phyloP scores from a whole-genome alignment of 2,888 invertebrate species.

The Caradrina kadenii region DNA sequence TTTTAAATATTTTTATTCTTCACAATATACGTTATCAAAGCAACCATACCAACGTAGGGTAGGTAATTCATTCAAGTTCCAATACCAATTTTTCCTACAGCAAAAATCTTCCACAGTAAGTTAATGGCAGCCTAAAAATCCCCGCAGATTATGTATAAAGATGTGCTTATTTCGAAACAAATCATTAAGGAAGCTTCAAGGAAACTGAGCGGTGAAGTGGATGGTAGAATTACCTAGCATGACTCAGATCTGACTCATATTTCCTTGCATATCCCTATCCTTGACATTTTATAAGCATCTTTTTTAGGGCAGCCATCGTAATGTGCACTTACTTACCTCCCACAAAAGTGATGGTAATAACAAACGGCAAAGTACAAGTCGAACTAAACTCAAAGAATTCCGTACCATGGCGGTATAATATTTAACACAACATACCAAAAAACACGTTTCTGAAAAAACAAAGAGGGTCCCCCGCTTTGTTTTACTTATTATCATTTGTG shows the following conservation, averaged over 20 bases:
- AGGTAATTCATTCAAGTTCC: not conserved
- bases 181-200: constrained; percentile 46
- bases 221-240: constrained; percentile 43
- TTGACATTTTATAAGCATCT: constrained; percentile 57
- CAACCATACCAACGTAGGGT: not conserved
- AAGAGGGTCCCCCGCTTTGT: too few species aligned
- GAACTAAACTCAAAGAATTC: too few species aligned
- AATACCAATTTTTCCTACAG: not conserved
- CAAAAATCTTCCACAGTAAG: constrained; percentile 19
- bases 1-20: too few species aligned
- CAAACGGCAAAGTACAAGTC: not conserved
- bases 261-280: constrained; percentile 51
- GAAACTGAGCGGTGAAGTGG: constrained; percentile 40
- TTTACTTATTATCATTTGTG: too few species aligned
- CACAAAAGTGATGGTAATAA: constrained; percentile 48
- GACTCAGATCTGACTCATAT: constrained; percentile 57
- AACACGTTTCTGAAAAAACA: too few species aligned
- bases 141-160: constrained; percentile 12
- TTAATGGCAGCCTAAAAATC: constrained; percentile 18
- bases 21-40: not conserved
- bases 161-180: constrained; percentile 30
- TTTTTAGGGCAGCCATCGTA: constrained; percentile 57
- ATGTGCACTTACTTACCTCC: constrained; percentile 42
- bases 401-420: too few species aligned
- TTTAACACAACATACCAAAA: too few species aligned